Evolutionary conservation across 1,140 invertebrate genomes (phyloP).

Genomic region (Brachionus rubens): DNA sequence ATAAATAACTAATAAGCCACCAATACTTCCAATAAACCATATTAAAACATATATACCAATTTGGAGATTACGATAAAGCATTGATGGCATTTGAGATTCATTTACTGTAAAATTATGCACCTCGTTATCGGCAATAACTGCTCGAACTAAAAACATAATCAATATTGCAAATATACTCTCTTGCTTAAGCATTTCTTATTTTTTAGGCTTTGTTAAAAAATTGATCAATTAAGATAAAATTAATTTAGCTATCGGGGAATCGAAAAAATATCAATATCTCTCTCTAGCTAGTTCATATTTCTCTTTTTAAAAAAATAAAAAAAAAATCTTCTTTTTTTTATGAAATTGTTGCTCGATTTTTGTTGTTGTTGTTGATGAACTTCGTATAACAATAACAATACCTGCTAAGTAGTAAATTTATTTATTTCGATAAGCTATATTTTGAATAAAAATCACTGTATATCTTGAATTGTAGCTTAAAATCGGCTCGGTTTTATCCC

Average conservation of each 20-base stretch:
- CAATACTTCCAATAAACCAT: conserved; percentile 48
- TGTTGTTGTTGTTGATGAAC: not conserved
- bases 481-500: conserved; percentile 6
- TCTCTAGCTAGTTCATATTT: not conserved
- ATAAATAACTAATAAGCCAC: conserved; percentile 57
- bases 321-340: too few relatives aligned
- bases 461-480: not conserved
- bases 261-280: conserved; percentile 6
- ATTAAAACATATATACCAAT: conserved; percentile 47
- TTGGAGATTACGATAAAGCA: not conserved
- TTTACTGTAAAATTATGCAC: not conserved
- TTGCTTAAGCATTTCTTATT: conserved; percentile 12
- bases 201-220: not conserved
- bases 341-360: too few relatives aligned
- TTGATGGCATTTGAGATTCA: not conserved
- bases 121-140: not conserved
- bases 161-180: not conserved
- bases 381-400: conserved; percentile 6
- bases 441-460: not conserved
- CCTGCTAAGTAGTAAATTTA: conserved; percentile 26
- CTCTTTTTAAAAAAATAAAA: too few relatives aligned
- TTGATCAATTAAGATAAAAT: conserved; percentile 12
- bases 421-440: not conserved
- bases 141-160: not conserved
- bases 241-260: conserved; percentile 16